A percentile compares a stretch with the other conserved stretches of the same genome.
Evolutionary conservation across 2,113 vertebrate species (phyloP).

Genomic region (Cyanocitta stelleri): DNA sequence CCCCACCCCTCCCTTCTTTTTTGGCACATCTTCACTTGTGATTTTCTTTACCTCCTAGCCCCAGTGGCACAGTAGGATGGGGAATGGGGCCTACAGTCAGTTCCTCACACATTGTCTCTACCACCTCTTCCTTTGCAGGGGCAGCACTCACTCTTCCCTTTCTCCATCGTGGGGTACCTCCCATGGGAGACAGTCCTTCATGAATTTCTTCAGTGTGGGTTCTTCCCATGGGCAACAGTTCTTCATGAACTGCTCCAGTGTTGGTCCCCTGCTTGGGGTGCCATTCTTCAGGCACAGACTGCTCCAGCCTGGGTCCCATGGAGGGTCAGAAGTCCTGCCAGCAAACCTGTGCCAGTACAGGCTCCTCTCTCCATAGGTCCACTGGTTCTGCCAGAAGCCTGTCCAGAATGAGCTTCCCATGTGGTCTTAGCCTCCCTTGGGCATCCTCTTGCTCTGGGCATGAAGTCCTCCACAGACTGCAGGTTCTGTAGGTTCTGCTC

Average conservation of each 20-base stretch:
- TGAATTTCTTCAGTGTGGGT: not conserved
- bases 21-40: not conserved
- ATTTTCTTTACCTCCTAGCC: not conserved
- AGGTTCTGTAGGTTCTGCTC: not conserved
- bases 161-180: accelerated
- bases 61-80: not conserved
- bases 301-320: not conserved
- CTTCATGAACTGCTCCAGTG: not conserved
- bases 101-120: not conserved
- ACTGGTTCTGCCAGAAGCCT: not conserved
- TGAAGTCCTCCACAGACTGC: not conserved
- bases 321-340: not conserved
- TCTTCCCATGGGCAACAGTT: not conserved
- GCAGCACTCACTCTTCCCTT: not conserved
- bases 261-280: not conserved
- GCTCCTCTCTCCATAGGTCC: not conserved
- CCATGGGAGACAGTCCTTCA: not conserved
- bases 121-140: not conserved
- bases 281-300: not conserved
- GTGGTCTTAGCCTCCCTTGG: not conserved
- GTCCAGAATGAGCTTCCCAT: not conserved
- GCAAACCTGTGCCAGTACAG: not conserved
- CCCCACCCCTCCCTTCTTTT: not conserved
- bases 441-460: not conserved
- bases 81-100: not conserved